These are phyloP conservation scores for Chamaedrilus cognettii DNA, from an alignment of 2,888 invertebrate genomes.

Conservation along the genomic window DNA sequence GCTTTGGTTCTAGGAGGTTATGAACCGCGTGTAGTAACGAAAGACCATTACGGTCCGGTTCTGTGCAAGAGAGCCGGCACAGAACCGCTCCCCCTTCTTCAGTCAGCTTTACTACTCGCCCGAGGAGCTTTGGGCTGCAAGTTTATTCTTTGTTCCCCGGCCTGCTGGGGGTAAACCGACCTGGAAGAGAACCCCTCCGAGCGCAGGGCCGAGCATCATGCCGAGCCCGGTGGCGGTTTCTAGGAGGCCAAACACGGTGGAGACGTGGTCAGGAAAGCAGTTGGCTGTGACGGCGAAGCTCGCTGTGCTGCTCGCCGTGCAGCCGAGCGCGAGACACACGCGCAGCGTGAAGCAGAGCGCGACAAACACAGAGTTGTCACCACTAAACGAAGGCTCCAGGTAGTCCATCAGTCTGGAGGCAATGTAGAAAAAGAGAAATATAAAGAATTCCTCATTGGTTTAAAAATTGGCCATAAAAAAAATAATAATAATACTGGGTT, in stretches of 20 bases:
- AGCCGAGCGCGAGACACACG: conserved; percentile 82
- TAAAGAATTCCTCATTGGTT: too few species aligned
- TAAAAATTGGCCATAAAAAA: too few species aligned
- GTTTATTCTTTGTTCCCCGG: too few species aligned
- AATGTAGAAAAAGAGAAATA: too few species aligned
- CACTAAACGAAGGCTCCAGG: conserved; percentile 14
- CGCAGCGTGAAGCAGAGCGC: conserved; percentile 77
- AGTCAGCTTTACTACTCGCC: too few species aligned
- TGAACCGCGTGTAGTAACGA: neutral
- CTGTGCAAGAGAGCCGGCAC: too few species aligned
- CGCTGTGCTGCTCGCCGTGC: conserved; percentile 72
- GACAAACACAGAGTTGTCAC: conserved; percentile 68
- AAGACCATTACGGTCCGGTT: too few species aligned
- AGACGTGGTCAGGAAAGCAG: conserved; percentile 83
- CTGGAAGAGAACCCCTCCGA: conserved; percentile 80
- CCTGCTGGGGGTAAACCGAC: too few species aligned
- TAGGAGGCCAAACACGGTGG: conserved; percentile 72
- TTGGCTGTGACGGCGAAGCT: conserved; percentile 85
- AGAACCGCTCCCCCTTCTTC: too few species aligned
- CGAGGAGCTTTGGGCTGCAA: too few species aligned
- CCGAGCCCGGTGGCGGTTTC: conserved; percentile 79
- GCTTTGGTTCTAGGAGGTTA: too few species aligned
- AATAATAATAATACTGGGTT: too few species aligned
- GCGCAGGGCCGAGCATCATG: conserved; percentile 87
- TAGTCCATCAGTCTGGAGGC: conserved; percentile 24